Evolutionary conservation across 2,888 invertebrate genomes (phyloP).

Genomic region (Melangyna quadrimaculata): DNA sequence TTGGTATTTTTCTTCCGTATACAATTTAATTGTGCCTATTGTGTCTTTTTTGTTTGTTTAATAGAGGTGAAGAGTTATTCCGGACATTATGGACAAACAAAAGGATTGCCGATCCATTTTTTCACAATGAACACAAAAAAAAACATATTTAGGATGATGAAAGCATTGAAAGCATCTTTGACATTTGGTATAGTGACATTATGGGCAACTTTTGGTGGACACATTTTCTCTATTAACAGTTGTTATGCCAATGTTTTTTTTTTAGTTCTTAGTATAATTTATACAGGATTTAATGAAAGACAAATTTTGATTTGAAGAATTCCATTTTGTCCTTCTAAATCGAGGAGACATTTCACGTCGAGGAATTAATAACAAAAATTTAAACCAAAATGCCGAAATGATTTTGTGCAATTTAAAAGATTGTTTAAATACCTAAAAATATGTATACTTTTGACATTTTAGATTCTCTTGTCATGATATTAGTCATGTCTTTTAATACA

Average conservation of each 20-base stretch:
- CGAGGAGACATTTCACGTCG: no score
- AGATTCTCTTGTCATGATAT: no score
- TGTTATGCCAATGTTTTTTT: background rate
- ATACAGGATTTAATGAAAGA: background rate
- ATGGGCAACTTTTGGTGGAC: background rate
- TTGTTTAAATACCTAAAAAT: no score
- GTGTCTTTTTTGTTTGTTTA: conserved; percentile 11
- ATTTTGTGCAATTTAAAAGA: no score
- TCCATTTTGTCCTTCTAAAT: background rate
- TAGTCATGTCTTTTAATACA: no score
- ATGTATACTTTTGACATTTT: no score
- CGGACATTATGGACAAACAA: conserved; percentile 21
- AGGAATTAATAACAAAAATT: no score
- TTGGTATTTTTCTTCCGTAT: conserved; percentile 46
- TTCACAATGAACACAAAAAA: background rate
- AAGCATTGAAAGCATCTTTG: background rate
- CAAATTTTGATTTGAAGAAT: background rate
- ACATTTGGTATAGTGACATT: background rate
- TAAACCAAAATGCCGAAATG: no score
- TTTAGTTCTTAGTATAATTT: background rate
- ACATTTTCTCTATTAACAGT: background rate
- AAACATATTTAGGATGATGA: background rate
- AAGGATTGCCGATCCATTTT: conserved; percentile 26
- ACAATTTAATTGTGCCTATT: conserved; percentile 38
- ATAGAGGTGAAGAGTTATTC: conserved; percentile 33